These are phyloP conservation scores for Eilema caniola DNA, from an alignment of 2,888 invertebrate genomes.

Conservation along the genomic window DNA sequence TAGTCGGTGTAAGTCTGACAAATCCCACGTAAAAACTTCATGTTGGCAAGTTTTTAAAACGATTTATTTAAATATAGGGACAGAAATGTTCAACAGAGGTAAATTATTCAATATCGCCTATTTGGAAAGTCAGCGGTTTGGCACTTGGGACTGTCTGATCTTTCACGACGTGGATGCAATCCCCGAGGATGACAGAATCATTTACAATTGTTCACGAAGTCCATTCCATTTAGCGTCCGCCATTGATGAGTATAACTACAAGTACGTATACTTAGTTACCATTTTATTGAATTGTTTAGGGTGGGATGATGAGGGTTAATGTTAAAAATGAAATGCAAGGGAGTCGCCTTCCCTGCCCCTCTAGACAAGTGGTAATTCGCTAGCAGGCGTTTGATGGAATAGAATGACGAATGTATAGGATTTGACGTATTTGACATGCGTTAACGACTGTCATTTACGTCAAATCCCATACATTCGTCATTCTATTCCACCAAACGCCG, in stretches of 20 bases:
- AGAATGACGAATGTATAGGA: too few relatives aligned
- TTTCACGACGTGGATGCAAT: constrained; percentile 40
- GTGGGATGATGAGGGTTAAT: too few relatives aligned
- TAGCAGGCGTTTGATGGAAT: too few relatives aligned
- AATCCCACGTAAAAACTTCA: too few relatives aligned
- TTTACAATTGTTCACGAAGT: constrained; percentile 28
- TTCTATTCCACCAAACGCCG: too few relatives aligned
- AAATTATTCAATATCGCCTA: constrained; percentile 37
- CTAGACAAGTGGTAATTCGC: too few relatives aligned
- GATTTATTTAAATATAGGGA: constrained; percentile 22
- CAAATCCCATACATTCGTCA: too few relatives aligned
- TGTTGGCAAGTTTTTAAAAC: background rate
- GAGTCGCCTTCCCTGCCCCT: too few relatives aligned
- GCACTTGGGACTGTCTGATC: constrained; percentile 35
- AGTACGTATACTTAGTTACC: background rate
- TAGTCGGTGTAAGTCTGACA: background rate
- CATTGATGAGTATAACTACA: background rate
- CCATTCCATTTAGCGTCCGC: constrained; percentile 30
- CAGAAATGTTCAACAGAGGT: constrained; percentile 43
- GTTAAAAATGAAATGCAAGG: too few relatives aligned
- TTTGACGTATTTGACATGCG: too few relatives aligned
- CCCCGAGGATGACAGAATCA: constrained; percentile 37
- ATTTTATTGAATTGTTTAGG: too few relatives aligned
- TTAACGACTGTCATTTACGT: too few relatives aligned
- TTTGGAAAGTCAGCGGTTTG: constrained; percentile 43